Evolutionary conservation across 2,888 invertebrate species (phyloP).

Genomic region (Bellardia pandia): DNA sequence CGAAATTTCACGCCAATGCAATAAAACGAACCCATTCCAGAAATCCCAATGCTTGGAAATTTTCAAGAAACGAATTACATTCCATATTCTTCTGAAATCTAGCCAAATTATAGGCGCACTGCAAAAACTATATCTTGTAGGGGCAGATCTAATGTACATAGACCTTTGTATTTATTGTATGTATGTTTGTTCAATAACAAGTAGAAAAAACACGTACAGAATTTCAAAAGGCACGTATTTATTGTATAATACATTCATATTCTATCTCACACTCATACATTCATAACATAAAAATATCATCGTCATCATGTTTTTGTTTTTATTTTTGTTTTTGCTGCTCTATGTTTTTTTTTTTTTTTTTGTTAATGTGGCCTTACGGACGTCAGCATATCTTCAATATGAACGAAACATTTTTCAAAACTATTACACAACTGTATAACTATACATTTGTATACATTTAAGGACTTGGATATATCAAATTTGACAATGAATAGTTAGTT

Average conservation of each 20-base stretch:
- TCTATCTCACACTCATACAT: slow-evolving; percentile 2
- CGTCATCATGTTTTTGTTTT: slow-evolving; percentile 9
- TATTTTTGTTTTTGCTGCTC: slow-evolving; percentile 12
- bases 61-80: too few relatives aligned
- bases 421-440: background rate
- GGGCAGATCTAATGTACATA: too few relatives aligned
- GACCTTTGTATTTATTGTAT: too few relatives aligned
- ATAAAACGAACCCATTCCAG: too few relatives aligned
- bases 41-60: too few relatives aligned
- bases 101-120: too few relatives aligned
- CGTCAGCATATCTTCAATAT: slow-evolving; percentile 59
- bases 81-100: too few relatives aligned
- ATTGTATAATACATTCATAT: slow-evolving; percentile 21
- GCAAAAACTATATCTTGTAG: too few relatives aligned
- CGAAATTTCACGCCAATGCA: too few relatives aligned
- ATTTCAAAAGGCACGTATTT: slow-evolving; percentile 48
- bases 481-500: background rate
- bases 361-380: slow-evolving; percentile 42
- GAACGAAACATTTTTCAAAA: slow-evolving; percentile 19
- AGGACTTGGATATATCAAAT: background rate
- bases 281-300: slow-evolving; percentile 22
- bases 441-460: background rate
- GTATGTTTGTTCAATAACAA: background rate
- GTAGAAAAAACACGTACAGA: slow-evolving; percentile 16
- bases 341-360: too few relatives aligned